These are phyloP conservation scores for Macrobrachium nipponense DNA, from an alignment of 1,140 invertebrate genomes.

Conservation along the genomic window DNA sequence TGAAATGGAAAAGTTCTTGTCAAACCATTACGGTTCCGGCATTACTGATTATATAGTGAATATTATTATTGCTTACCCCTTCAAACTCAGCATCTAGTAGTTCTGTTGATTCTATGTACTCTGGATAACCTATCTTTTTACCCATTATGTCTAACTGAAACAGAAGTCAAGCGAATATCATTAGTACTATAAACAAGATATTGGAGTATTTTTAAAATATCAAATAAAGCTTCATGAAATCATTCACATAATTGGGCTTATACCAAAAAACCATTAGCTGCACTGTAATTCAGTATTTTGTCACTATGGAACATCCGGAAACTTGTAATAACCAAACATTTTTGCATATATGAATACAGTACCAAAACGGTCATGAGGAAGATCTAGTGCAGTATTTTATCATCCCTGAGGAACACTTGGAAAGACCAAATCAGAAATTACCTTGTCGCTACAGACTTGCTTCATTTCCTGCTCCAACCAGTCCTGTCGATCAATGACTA, in stretches of 20 bases:
- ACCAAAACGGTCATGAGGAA: neutral
- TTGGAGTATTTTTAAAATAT: too few species aligned
- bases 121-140: conserved; percentile 72
- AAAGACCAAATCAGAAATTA: conserved; percentile 65
- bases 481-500: conserved; percentile 73
- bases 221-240: too few species aligned
- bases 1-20: neutral
- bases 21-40: neutral
- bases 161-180: neutral
- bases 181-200: too few species aligned
- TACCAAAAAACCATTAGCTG: too few species aligned
- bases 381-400: conserved; percentile 26
- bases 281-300: too few species aligned
- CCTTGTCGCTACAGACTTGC: conserved; percentile 74
- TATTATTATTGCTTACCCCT: conserved; percentile 67
- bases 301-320: too few species aligned
- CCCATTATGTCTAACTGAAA: conserved; percentile 71
- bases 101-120: conserved; percentile 73
- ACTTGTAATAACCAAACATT: neutral
- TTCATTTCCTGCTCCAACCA: conserved; percentile 77
- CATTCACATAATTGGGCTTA: too few species aligned
- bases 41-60: neutral
- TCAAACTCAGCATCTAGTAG: conserved; percentile 71
- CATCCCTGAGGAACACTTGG: conserved; percentile 68
- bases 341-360: neutral